phyloP scores from a whole-genome alignment of 2,888 invertebrate genomes.

The Hanleya hanleyi region DNA sequence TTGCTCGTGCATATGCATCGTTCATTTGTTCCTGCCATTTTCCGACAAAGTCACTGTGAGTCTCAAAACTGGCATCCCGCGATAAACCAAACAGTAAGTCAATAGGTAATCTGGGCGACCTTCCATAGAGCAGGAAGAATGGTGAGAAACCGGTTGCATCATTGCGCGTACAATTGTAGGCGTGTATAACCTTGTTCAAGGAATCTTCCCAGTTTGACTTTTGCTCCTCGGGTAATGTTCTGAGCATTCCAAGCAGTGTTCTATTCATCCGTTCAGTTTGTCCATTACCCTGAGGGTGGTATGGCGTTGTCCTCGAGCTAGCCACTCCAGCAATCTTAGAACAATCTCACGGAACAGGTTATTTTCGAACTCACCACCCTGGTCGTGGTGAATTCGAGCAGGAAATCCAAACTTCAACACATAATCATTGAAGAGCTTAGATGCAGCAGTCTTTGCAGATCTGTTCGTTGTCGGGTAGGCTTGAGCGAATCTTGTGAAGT shows the following conservation, averaged over 20 bases:
- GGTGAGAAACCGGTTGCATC: not conserved
- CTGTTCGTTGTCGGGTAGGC: not conserved
- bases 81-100: not conserved
- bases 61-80: too few relatives aligned
- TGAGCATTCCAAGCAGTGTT: not conserved
- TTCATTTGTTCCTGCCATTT: not conserved
- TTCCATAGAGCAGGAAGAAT: not conserved
- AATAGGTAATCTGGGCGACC: slow-evolving; percentile 1
- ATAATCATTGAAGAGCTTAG: too few relatives aligned
- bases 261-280: not conserved
- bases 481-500: slow-evolving; percentile 1
- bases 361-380: too few relatives aligned
- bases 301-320: not conserved
- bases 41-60: not conserved
- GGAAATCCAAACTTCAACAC: too few relatives aligned
- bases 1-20: slow-evolving; percentile 8
- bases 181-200: not conserved
- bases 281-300: not conserved
- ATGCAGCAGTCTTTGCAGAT: too few relatives aligned
- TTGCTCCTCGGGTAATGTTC: not conserved
- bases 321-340: too few relatives aligned
- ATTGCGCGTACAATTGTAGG: not conserved
- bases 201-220: not conserved
- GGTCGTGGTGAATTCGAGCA: too few relatives aligned
- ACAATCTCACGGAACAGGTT: too few relatives aligned